A percentile compares a stretch with the other conserved stretches of the same genome.
phyloP scores from a whole-genome alignment of 1,140 invertebrate species.

The Heliconius hewitsoni region DNA sequence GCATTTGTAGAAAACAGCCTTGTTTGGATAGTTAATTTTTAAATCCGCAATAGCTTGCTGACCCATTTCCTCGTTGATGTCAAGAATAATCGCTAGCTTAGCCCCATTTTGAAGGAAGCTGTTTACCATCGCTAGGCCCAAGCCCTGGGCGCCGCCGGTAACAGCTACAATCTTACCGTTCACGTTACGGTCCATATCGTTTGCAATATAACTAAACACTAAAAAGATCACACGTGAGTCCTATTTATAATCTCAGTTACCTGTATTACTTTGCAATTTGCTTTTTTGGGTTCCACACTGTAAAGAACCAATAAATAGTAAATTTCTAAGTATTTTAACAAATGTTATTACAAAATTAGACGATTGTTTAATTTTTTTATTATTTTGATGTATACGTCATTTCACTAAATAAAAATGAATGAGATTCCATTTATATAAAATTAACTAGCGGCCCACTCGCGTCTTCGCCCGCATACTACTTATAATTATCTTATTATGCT shows the following conservation, averaged over 20 bases:
- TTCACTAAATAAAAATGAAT: too few species aligned
- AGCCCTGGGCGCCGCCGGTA: conserved; percentile 51
- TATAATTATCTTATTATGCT: too few species aligned
- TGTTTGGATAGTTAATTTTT: background rate
- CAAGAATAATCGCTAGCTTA: conserved; percentile 64
- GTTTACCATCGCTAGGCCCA: conserved; percentile 52
- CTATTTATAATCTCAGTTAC: background rate
- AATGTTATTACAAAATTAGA: too few species aligned
- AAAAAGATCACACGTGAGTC: background rate
- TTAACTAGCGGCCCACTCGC: too few species aligned
- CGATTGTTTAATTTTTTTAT: too few species aligned
- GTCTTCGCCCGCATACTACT: too few species aligned
- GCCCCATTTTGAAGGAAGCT: conserved; percentile 49
- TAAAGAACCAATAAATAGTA: background rate
- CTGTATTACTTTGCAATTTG: background rate
- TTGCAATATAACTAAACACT: background rate
- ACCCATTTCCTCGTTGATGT: conserved; percentile 62
- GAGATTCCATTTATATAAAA: too few species aligned
- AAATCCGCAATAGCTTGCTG: background rate
- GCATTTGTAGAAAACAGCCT: too few species aligned
- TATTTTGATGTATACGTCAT: too few species aligned
- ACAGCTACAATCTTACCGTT: conserved; percentile 50
- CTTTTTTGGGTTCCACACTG: background rate
- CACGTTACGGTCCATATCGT: conserved; percentile 46
- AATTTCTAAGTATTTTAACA: too few species aligned